Evolutionary conservation across 2,888 invertebrate species (phyloP).

Genomic region (Limnephilus marmoratus): DNA sequence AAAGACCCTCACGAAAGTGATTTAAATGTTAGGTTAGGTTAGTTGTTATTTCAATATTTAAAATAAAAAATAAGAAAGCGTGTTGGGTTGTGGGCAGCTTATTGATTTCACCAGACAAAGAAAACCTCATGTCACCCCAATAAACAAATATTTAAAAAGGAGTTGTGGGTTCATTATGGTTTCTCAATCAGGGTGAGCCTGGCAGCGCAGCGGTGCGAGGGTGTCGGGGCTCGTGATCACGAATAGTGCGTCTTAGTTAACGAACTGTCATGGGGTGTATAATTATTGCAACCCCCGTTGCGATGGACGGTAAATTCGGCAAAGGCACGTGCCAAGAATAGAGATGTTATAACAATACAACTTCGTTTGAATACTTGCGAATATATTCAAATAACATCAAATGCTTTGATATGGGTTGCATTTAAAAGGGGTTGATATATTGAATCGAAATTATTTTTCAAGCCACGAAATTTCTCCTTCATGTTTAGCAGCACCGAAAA

Average conservation of each 20-base stretch:
- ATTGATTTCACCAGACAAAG: not conserved
- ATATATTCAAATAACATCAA: not conserved
- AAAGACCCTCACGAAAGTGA: not conserved
- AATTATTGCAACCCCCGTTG: slow-evolving; percentile 60
- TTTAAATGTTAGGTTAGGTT: not conserved
- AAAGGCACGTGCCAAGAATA: slow-evolving; percentile 57
- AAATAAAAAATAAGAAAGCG: not conserved
- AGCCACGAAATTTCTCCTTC: not conserved
- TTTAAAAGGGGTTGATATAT: not conserved
- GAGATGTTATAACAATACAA: slow-evolving; percentile 41
- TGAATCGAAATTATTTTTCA: not conserved
- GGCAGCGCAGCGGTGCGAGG: slow-evolving; percentile 15
- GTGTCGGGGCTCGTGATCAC: slow-evolving; percentile 49
- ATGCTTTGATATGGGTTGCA: not conserved
- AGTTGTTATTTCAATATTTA: not conserved
- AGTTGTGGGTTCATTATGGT: slow-evolving; percentile 45
- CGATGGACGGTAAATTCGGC: slow-evolving; percentile 49
- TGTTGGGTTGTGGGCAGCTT: not conserved
- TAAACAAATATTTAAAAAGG: not conserved
- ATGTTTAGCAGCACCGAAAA: not conserved
- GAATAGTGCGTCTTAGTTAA: slow-evolving; percentile 63
- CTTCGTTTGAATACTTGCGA: slow-evolving; percentile 38
- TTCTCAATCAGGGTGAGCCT: slow-evolving; percentile 56
- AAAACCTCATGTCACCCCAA: not conserved
- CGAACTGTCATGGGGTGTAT: slow-evolving; percentile 55